phyloP scores from a whole-genome alignment of 2,113 vertebrate species.

The Apodemus sylvaticus region DNA sequence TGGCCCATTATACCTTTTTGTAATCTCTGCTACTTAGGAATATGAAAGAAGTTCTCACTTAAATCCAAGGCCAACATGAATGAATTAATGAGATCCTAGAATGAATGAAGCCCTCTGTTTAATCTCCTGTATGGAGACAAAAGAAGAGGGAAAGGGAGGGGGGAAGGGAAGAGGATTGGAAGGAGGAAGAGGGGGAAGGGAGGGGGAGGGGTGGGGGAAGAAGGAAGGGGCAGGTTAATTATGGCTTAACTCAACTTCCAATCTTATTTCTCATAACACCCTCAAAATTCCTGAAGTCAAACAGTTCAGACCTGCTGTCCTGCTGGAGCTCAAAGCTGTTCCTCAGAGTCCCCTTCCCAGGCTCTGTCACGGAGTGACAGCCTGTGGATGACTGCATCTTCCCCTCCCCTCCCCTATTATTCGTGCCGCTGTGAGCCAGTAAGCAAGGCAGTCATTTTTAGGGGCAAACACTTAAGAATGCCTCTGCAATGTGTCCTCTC shows the following conservation, averaged over 20 bases:
- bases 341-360: neutral
- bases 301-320: neutral
- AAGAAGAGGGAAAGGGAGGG: neutral
- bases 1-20: neutral
- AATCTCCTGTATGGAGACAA: neutral
- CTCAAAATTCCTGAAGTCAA: neutral
- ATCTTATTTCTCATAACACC: neutral
- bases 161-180: neutral
- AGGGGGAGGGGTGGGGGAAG: neutral
- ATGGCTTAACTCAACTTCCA: neutral
- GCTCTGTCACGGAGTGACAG: too few relatives aligned
- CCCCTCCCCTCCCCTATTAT: neutral
- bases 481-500: neutral
- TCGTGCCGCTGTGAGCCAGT: neutral
- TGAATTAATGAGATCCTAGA: neutral
- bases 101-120: neutral
- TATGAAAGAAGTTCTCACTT: neutral
- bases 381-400: neutral
- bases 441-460: neutral
- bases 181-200: accelerated
- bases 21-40: neutral
- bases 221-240: neutral
- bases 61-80: neutral
- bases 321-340: neutral
- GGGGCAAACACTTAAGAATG: neutral